Evolutionary conservation across 2,888 invertebrate species (phyloP), one percentile per base, ranked within the genome.

Genomic region (Pandemis corylana): DNA sequence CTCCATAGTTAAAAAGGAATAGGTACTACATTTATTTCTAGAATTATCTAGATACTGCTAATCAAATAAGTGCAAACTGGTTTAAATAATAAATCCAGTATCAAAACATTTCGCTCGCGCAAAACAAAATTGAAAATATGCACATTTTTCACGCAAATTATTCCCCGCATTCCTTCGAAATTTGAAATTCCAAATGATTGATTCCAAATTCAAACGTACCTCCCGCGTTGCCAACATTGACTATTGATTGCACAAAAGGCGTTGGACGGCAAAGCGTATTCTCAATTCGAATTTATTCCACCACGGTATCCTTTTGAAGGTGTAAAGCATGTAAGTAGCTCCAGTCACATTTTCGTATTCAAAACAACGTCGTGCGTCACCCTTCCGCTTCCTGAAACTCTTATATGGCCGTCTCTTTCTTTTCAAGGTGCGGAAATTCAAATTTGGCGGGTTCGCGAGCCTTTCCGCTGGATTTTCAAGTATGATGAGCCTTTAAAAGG

Each of bases 231-330:
- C 87, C 91, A 92, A 91, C 93, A 92, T 92, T 90, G 94, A 94
- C 93, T 94, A 94, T 94, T 94, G 95, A 95, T 95, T 94, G 94
- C 88, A 92, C 94, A 94, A 95, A 95, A 94, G 94, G 93, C 90
- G 91, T 88, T 90, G 85, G 85, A 87, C 84, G 90, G 88, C 89
- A 89, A 90, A 94, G 94, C 95, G 94, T 95, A 95, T 95, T 95
- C 87, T 94, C 93, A 89, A 94, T 94, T 93, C 91, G 90, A 93
- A 94, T 93, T 93, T 92, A 94, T 94, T 94, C 93, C 82, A 84
- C 87, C 85, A 88, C 28, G 28, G 88, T 90, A 87, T 93, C 90
- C 94, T 93, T 94, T 94, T 93, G 93, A 94, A 87, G 89, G 88
- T 83, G 87, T 87, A 89, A 94, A 95, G 94, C 94, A 95, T 94